Evolutionary conservation across 2,113 vertebrate genomes (phyloP).

Genomic region (Megaceryle maxima): DNA sequence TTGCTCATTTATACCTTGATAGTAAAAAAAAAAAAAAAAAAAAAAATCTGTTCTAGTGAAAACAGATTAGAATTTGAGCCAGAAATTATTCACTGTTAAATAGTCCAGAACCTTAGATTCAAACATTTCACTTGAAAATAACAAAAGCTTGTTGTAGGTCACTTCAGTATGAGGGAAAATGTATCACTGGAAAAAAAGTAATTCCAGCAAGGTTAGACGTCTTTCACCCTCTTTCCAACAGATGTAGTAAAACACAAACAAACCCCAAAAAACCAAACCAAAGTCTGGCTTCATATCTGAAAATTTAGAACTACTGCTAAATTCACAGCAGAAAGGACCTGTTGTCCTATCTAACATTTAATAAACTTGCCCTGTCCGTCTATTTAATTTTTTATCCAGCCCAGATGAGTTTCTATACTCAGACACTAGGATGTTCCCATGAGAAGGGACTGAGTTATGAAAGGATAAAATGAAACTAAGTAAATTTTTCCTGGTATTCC

Average conservation of each 20-base stretch:
- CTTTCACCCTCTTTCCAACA: neutral
- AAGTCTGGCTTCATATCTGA: neutral
- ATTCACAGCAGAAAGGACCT: neutral
- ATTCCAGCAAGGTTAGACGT: neutral
- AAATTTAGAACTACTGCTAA: neutral
- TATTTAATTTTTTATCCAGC: neutral
- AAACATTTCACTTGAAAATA: slow-evolving; percentile 41
- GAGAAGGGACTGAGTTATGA: neutral
- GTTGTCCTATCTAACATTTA: neutral
- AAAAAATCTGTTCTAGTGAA: neutral
- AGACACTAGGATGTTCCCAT: neutral
- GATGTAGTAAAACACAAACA: no score
- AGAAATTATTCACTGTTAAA: slow-evolving; percentile 67
- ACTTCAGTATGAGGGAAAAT: neutral
- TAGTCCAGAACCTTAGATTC: slow-evolving; percentile 53
- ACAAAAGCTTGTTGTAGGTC: neutral
- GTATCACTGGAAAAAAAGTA: neutral
- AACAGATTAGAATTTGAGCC: slow-evolving; percentile 58
- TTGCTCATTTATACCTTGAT: slow-evolving; percentile 73
- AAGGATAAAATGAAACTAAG: neutral
- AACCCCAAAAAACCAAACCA: no score
- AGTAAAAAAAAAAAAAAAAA: neutral
- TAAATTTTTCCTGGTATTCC: neutral
- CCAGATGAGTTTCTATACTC: neutral
- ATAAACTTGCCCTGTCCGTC: neutral